These are phyloP conservation scores for Capitulum mitella DNA, from an alignment of 2,888 invertebrate genomes.

Conservation along the genomic window DNA sequence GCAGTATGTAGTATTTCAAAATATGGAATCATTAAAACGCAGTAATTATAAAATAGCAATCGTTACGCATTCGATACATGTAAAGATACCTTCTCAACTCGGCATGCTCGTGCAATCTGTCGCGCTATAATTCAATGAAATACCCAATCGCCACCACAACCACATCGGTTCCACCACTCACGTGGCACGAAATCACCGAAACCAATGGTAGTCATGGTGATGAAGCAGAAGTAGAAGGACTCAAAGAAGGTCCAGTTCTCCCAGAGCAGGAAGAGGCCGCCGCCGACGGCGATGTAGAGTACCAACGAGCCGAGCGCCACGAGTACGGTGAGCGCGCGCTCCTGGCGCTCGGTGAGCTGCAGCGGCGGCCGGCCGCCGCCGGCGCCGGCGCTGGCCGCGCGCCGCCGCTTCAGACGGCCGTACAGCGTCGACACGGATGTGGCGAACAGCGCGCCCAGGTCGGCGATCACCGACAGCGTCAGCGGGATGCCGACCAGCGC, in stretches of 20 bases:
- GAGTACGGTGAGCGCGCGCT: constrained; percentile 41
- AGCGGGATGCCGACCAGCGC: constrained; percentile 82
- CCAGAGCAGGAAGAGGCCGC: constrained; percentile 73
- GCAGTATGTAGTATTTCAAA: no score
- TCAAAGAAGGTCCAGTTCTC: constrained; percentile 83
- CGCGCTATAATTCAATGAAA: no score
- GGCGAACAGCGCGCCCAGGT: constrained; percentile 74
- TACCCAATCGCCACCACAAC: no score
- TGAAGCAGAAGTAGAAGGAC: constrained; percentile 88
- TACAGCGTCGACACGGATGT: constrained; percentile 41
- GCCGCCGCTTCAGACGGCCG: background rate
- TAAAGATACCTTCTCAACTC: no score
- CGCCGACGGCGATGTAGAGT: constrained; percentile 73
- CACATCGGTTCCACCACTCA: constrained; percentile 51
- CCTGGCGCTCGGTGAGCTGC: constrained; percentile 7
- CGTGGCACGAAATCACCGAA: constrained; percentile 86
- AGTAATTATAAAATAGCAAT: no score
- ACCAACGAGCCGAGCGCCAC: constrained; percentile 69
- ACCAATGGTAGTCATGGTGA: constrained; percentile 90
- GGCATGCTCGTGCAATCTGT: no score
- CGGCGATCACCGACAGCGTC: constrained; percentile 78
- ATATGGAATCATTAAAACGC: no score
- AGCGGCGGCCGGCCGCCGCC: no score
- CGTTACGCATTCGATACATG: no score
- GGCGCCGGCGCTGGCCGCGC: background rate